A percentile compares a stretch with the other conserved stretches of the same genome.
phyloP scores from a whole-genome alignment of 2,888 invertebrate species.

The Craniophora ligustri region DNA sequence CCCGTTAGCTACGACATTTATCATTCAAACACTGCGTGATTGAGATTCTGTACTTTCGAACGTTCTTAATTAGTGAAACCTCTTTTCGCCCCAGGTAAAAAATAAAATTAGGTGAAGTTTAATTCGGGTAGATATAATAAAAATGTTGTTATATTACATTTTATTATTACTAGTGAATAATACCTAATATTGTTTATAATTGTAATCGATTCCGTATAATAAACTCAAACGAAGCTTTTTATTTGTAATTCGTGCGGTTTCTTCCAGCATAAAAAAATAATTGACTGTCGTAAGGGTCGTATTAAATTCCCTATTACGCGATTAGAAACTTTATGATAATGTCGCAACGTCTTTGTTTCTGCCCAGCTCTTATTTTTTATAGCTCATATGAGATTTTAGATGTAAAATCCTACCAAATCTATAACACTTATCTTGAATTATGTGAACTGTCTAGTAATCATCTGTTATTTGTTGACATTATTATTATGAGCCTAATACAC shows the following conservation, averaged over 20 bases:
- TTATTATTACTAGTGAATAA: neutral
- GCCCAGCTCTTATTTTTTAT: neutral
- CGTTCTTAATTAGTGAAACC: neutral
- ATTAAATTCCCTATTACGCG: constrained; percentile 39
- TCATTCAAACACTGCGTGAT: constrained; percentile 29
- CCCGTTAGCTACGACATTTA: constrained; percentile 25
- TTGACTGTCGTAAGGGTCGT: constrained; percentile 33
- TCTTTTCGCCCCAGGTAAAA: constrained; percentile 8
- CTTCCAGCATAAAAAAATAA: constrained; percentile 16
- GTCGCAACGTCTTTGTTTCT: constrained; percentile 28
- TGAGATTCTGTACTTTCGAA: constrained; percentile 1
- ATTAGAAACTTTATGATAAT: constrained; percentile 23
- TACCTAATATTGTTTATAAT: constrained; percentile 13
- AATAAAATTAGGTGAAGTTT: constrained; percentile 19
- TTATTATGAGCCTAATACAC: no score
- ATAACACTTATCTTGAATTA: no score
- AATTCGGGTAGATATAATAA: constrained; percentile 1
- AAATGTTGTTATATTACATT: neutral
- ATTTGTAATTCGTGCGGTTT: constrained; percentile 16
- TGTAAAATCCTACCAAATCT: no score
- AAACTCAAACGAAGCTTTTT: constrained; percentile 14
- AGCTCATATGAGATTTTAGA: no score
- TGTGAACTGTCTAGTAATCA: neutral
- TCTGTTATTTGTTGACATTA: neutral
- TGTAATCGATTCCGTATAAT: neutral